Conservation (phyloP, 2,113 vertebrate species). For the Callipepla squamata region DNA sequence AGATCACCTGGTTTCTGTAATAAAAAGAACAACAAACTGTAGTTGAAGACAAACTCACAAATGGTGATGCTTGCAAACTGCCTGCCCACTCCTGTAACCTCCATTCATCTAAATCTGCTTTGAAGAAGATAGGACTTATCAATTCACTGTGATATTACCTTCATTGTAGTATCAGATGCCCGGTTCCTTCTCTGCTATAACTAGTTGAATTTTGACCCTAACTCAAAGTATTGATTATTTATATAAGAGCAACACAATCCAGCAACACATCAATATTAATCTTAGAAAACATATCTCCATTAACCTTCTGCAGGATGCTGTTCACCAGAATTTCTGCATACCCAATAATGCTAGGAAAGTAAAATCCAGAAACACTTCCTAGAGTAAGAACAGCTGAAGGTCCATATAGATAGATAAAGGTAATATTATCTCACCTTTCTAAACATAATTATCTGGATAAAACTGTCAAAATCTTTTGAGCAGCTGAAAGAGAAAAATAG, state of each 20-base stretch:
- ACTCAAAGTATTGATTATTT: background rate
- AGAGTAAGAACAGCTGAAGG: background rate
- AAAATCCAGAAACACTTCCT: background rate
- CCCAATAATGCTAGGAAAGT: background rate
- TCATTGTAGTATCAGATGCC: background rate
- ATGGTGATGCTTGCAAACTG: background rate
- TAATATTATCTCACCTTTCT: background rate
- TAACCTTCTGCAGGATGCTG: rapidly evolving
- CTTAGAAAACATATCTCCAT: background rate
- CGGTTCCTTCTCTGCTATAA: background rate
- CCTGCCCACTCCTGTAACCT: background rate
- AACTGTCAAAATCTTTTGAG: background rate
- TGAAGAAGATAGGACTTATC: background rate
- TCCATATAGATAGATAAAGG: background rate
- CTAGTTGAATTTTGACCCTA: background rate
- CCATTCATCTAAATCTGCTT: background rate
- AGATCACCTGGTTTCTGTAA: background rate
- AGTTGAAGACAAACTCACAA: background rate
- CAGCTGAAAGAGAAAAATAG: background rate
- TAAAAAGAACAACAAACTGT: background rate
- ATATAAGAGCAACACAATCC: background rate
- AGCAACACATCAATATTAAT: background rate
- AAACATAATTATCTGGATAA: background rate
- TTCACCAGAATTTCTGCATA: background rate
- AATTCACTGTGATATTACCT: background rate